These are phyloP conservation scores for Otolemur crassicaudatus DNA, from an alignment of 2,797 vertebrate genomes.

Conservation along the genomic window DNA sequence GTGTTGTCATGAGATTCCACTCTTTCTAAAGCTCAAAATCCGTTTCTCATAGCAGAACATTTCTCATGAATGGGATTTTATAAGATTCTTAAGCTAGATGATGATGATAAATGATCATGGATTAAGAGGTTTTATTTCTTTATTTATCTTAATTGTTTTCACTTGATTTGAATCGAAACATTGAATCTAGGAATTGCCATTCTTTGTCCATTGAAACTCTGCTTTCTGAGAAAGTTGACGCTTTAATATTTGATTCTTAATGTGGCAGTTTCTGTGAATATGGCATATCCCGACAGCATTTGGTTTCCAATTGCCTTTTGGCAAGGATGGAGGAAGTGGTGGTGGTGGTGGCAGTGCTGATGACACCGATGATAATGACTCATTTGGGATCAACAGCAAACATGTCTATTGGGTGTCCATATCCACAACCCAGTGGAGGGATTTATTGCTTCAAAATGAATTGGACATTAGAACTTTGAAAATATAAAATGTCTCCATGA, in stretches of 20 bases:
- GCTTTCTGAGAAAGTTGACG: slow-evolving; percentile 24
- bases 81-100: slow-evolving; percentile 24
- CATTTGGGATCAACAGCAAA: not conserved
- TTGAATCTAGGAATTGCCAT: not conserved
- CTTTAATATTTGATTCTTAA: not conserved
- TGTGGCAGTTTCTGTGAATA: not conserved
- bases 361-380: not conserved
- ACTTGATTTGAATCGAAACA: slow-evolving; percentile 30
- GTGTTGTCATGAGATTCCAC: not conserved
- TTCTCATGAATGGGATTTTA: slow-evolving; percentile 39
- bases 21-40: not conserved
- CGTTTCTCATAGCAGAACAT: not conserved
- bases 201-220: not conserved
- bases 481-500: not conserved
- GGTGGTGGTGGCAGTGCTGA: not conserved
- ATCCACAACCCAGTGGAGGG: not conserved
- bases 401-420: not conserved
- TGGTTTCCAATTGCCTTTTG: not conserved
- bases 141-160: slow-evolving; percentile 7
- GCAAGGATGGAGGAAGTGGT: not conserved
- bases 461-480: slow-evolving; percentile 35
- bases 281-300: not conserved
- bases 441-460: slow-evolving; percentile 53
- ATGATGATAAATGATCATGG: not conserved
- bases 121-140: not conserved